A percentile compares a stretch with the other conserved stretches of the same genome.
phyloP scores from a whole-genome alignment of 2,888 invertebrate genomes.

The Dyspetes luteomarginatus region DNA sequence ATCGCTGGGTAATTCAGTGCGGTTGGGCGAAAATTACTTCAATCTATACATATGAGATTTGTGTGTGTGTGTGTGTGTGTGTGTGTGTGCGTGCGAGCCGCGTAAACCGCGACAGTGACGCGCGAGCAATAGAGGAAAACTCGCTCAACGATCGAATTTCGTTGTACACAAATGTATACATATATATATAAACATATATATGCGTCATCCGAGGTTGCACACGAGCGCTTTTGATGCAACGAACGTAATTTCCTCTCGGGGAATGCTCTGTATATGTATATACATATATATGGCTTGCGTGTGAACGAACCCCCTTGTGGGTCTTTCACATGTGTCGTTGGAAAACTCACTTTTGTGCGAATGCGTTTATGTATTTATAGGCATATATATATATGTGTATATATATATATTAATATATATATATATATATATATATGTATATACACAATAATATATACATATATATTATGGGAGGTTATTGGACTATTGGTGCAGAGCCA shows the following conservation, averaged over 20 bases:
- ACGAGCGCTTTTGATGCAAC: conserved; percentile 31
- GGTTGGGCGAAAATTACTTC: conserved; percentile 36
- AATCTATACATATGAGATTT: background rate
- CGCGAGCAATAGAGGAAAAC: conserved; percentile 23
- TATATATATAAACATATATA: background rate
- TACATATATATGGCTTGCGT: background rate
- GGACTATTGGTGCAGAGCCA: conserved; percentile 26
- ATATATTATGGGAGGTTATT: conserved; percentile 8
- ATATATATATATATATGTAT: background rate
- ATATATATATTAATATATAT: background rate
- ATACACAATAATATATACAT: background rate
- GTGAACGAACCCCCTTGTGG: conserved; percentile 18
- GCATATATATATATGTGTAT: background rate
- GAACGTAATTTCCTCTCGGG: conserved; percentile 47
- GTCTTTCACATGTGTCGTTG: conserved; percentile 3
- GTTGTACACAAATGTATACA: conserved; percentile 5
- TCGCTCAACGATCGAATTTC: conserved; percentile 33
- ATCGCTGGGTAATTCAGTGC: conserved; percentile 9
- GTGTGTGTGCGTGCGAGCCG: background rate
- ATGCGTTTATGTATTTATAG: conserved; percentile 18
- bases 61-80: background rate
- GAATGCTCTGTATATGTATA: background rate
- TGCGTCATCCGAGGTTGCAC: conserved; percentile 35
- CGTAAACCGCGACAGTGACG: conserved; percentile 29
- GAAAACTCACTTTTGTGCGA: conserved; percentile 47